Percentiles rank a stretch among this genome's conserved stretches.
Evolutionary conservation across 2,113 vertebrate genomes (phyloP).

Genomic region (Otocyon megalotis): DNA sequence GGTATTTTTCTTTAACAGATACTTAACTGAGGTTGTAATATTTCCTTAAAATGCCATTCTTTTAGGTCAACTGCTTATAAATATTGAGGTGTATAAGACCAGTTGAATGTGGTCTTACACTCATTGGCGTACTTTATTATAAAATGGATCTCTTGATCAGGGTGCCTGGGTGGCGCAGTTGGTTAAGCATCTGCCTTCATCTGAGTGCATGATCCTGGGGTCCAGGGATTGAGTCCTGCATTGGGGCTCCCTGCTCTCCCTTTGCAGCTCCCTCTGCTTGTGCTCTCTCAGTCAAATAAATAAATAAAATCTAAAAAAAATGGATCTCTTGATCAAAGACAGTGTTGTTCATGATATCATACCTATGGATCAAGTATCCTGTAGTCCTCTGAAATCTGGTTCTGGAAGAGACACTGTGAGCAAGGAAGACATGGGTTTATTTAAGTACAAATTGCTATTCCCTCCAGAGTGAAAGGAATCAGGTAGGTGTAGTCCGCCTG

Average conservation of each 20-base stretch:
- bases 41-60: neutral
- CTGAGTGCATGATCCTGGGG: too few relatives aligned
- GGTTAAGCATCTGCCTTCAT: too few relatives aligned
- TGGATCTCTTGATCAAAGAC: neutral
- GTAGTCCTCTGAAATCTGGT: neutral
- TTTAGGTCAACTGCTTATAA: neutral
- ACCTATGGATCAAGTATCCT: neutral
- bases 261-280: too few relatives aligned
- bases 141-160: neutral
- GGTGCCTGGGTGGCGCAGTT: too few relatives aligned
- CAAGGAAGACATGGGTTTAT: neutral
- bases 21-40: neutral
- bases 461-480: neutral
- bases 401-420: neutral
- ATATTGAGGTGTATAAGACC: neutral
- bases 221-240: too few relatives aligned
- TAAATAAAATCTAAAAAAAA: neutral
- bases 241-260: too few relatives aligned
- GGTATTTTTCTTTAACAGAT: neutral
- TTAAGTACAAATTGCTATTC: neutral
- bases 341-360: neutral
- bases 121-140: neutral
- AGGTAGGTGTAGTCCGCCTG: neutral
- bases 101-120: neutral
- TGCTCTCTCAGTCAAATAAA: too few relatives aligned